Conservation (phyloP, 2,888 invertebrate genomes). For the Hirtodrosophila duncani region DNA sequence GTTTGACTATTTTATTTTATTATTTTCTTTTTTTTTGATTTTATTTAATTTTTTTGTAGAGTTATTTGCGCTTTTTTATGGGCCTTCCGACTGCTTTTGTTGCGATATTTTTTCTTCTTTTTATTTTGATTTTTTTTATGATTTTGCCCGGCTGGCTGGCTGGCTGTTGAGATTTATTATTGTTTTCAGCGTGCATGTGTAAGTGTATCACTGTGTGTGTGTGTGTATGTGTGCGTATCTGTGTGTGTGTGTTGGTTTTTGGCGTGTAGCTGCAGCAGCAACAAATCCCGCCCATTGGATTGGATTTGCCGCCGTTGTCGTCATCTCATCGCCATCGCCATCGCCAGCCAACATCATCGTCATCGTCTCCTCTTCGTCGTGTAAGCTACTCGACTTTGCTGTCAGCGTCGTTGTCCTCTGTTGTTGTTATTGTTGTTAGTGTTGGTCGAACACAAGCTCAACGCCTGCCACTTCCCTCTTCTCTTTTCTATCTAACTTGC, state of each 20-base stretch:
- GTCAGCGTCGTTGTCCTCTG: conserved; percentile 2
- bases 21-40: conserved; percentile 28
- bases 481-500: conserved; percentile 27
- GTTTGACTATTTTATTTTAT: conserved; percentile 51
- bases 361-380: conserved; percentile 29
- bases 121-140: conserved; percentile 45
- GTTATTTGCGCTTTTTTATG: conserved; percentile 55
- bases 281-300: conserved; percentile 55
- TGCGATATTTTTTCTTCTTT: conserved; percentile 31
- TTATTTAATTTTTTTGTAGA: conserved; percentile 31
- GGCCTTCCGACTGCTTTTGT: conserved; percentile 53
- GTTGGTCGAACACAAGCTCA: not conserved
- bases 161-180: conserved; percentile 59
- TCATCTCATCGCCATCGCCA: conserved; percentile 11
- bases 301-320: conserved; percentile 39
- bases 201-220: too few species aligned
- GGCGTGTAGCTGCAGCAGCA: conserved; percentile 40
- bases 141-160: too few species aligned
- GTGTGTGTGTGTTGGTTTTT: conserved; percentile 24
- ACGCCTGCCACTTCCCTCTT: not conserved
- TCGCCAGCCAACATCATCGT: conserved; percentile 10
- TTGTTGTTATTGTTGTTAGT: not conserved
- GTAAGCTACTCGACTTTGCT: conserved; percentile 41
- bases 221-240: not conserved
- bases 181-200: conserved; percentile 58